Evolutionary conservation across 1,140 invertebrate genomes (phyloP), one percentile per base, ranked within the genome.

Genomic region (Chrysomallon squamiferum): DNA sequence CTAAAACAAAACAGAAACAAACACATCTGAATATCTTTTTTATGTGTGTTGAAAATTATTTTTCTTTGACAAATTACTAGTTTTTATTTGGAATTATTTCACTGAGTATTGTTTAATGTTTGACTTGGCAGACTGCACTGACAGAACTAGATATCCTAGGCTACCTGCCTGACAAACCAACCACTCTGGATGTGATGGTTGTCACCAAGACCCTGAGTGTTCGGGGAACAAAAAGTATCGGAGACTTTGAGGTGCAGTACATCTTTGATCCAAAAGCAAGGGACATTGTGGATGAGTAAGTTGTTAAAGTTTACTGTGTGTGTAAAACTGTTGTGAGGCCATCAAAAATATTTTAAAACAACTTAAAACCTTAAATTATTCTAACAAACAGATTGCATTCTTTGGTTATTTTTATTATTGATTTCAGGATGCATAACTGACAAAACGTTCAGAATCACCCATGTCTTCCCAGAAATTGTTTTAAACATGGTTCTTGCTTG

Each of bases 171-270:
- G 78, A 84, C 71, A 86, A 85, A 70, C 73, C 76, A 49, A 84
- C 79, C 38, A 87, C 86, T 0, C 65, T 88, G 29, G 85, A 87
- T 65, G 84, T 86, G 27, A 87, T 88, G 86, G 80, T 86, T 13
- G 87, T 88, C 29, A 87, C 87, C 2, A 86, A 87, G 68, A 79
- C 88, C 7, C 79, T 88, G 0, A 87, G 86, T 59, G 78, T 74
- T 1, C 78, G 78, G 56, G 86, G 85, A 18, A 88, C 87, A 7
- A 86, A 87, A 13, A 82, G 79, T 56, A 69, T 88, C 20, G 87
- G 86, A 13, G 84, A 87, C 65, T 87, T 87, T 78, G 87, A 87
- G 73, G 84, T 87, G 3, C 86, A 87, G 62, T 87, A 87, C 68
- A 72, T 87, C 32, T 87, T 84, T 74, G 85, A 87, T 57, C 86